These are phyloP conservation scores for Lochmaea crataegi DNA, from an alignment of 2,888 invertebrate genomes.

Conservation along the genomic window DNA sequence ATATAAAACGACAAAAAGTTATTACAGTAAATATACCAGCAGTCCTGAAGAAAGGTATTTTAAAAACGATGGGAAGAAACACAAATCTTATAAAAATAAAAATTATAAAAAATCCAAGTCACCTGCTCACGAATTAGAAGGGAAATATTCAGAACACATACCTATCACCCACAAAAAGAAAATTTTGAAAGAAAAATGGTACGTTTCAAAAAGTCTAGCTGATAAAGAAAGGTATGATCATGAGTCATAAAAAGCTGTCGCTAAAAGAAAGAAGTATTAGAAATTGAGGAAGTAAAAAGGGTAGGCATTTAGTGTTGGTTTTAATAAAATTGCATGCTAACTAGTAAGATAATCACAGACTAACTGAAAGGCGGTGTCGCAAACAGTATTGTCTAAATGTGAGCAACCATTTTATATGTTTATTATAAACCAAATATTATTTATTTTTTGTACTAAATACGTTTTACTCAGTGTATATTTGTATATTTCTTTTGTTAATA, in stretches of 20 bases:
- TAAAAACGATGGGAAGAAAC: constrained; percentile 38
- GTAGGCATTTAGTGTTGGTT: no score
- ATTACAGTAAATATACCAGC: constrained; percentile 45
- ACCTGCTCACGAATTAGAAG: constrained; percentile 52
- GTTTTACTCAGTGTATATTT: not conserved
- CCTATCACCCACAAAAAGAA: constrained; percentile 56
- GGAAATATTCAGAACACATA: constrained; percentile 51
- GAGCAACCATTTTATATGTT: not conserved
- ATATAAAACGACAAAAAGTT: constrained; percentile 36
- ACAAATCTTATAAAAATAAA: constrained; percentile 44
- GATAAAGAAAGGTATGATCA: constrained; percentile 30
- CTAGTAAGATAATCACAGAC: not conserved
- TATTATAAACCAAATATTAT: constrained; percentile 5
- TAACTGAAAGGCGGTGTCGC: not conserved
- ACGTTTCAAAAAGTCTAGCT: constrained; percentile 47
- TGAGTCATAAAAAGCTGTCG: not conserved
- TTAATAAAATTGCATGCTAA: not conserved
- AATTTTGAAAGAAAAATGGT: constrained; percentile 56
- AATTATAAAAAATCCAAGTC: constrained; percentile 40
- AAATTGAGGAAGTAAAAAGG: not conserved
- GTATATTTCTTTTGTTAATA: constrained; percentile 5
- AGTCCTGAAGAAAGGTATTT: constrained; percentile 37
- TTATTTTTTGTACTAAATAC: constrained; percentile 1
- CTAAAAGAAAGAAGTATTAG: not conserved
- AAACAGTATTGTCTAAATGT: not conserved